These are phyloP conservation scores for Aphodius sticticus DNA, from an alignment of 2,888 invertebrate species.

Conservation along the genomic window DNA sequence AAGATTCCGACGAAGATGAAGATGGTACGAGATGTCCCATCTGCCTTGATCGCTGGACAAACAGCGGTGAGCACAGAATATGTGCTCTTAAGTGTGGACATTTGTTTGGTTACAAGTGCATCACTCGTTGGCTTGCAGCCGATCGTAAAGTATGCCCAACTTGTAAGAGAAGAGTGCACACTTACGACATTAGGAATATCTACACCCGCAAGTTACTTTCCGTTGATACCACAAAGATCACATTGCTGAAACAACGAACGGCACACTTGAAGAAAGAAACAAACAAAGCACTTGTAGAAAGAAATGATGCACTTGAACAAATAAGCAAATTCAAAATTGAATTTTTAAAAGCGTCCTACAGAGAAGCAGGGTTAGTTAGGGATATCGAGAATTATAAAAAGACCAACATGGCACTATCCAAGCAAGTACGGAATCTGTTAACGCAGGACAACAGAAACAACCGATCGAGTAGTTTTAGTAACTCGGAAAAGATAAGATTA, in stretches of 20 bases:
- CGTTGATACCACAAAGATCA: constrained; percentile 80
- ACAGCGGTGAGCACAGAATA: constrained; percentile 84
- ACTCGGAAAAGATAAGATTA: constrained; percentile 54
- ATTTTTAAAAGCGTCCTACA: constrained; percentile 62
- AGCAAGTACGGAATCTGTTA: constrained; percentile 4
- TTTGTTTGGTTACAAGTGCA: constrained; percentile 85
- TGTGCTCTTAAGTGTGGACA: constrained; percentile 93
- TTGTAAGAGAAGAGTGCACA: constrained; percentile 78
- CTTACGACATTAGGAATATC: constrained; percentile 77
- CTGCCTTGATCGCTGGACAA: constrained; percentile 89
- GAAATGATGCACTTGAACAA: constrained; percentile 69
- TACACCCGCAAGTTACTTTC: constrained; percentile 81
- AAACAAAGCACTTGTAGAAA: constrained; percentile 69
- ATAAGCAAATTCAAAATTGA: constrained; percentile 70
- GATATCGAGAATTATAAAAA: constrained; percentile 32
- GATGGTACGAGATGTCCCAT: constrained; percentile 84
- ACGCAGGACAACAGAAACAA: neutral
- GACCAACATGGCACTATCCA: neutral
- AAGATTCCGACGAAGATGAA: constrained; percentile 64
- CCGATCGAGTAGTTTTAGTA: neutral
- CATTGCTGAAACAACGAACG: constrained; percentile 70
- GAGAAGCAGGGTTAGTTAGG: constrained; percentile 52
- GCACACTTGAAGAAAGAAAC: constrained; percentile 68
- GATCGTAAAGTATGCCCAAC: constrained; percentile 80
- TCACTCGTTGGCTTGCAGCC: constrained; percentile 76